Evolutionary conservation across 2,113 vertebrate genomes (phyloP).

Genomic region (Carassius gibelio): DNA sequence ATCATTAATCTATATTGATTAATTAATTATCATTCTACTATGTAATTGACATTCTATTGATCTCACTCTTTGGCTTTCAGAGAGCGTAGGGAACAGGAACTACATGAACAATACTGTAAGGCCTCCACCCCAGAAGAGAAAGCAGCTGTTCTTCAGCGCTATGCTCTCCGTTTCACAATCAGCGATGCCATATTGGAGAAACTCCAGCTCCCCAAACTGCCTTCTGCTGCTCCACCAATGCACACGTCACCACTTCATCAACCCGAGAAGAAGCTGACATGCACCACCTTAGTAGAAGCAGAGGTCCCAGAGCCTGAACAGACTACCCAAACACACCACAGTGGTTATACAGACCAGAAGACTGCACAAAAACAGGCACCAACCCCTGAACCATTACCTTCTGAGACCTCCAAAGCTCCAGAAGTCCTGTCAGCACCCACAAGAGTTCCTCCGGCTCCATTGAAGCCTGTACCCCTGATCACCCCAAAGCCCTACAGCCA

Average conservation of each 20-base stretch:
- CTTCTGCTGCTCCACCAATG: slow-evolving; percentile 53
- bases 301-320: slow-evolving; percentile 65
- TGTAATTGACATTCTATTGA: not conserved
- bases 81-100: slow-evolving; percentile 86
- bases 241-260: not conserved
- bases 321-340: slow-evolving; percentile 60
- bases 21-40: not conserved
- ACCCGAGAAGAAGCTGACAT: not conserved
- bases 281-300: not conserved
- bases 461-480: slow-evolving; percentile 89
- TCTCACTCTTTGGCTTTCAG: slow-evolving; percentile 53
- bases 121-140: slow-evolving; percentile 90
- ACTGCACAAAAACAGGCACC: slow-evolving; percentile 62
- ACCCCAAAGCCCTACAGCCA: slow-evolving; percentile 92
- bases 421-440: slow-evolving; percentile 61
- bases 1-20: too few species aligned
- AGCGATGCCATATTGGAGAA: slow-evolving; percentile 94
- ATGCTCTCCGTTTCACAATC: slow-evolving; percentile 95
- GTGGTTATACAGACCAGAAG: slow-evolving; percentile 58
- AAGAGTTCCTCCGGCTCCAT: slow-evolving; percentile 68
- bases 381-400: slow-evolving; percentile 64
- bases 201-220: slow-evolving; percentile 86
- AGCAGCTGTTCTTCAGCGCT: slow-evolving; percentile 88
- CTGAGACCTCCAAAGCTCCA: slow-evolving; percentile 58
- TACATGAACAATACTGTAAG: slow-evolving; percentile 88